Evolutionary conservation across 2,113 vertebrate genomes (phyloP).

Genomic region (Beaufortia kweichowensis): DNA sequence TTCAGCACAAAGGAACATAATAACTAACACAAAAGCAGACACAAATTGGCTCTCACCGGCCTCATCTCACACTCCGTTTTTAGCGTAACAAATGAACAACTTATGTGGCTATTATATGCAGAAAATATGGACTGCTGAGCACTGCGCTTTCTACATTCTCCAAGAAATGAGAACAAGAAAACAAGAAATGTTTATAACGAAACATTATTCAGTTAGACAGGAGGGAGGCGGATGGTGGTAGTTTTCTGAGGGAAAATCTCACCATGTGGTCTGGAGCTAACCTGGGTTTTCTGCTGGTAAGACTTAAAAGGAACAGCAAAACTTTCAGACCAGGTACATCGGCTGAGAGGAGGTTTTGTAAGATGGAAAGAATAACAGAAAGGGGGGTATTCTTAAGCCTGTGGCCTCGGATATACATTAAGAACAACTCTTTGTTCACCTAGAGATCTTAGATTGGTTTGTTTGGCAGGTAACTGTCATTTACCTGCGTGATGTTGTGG

Average conservation of each 20-base stretch:
- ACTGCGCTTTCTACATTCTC: constrained; percentile 61
- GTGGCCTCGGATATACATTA: constrained; percentile 32
- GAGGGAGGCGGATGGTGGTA: constrained; percentile 44
- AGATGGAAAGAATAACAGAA: constrained; percentile 14
- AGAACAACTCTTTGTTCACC: constrained; percentile 13
- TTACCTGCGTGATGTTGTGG: background rate
- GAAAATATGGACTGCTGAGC: constrained; percentile 67
- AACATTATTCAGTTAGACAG: constrained; percentile 69
- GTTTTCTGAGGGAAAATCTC: constrained; percentile 34
- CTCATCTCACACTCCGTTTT: constrained; percentile 48
- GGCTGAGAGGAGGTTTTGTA: constrained; percentile 43
- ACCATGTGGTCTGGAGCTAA: constrained; percentile 53
- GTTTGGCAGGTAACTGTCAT: constrained; percentile 34
- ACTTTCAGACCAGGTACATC: constrained; percentile 29
- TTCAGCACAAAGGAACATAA: constrained; percentile 28
- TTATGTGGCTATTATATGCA: constrained; percentile 53
- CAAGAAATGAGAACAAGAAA: too few relatives aligned
- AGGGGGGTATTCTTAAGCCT: constrained; percentile 16
- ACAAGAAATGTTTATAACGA: constrained; percentile 64
- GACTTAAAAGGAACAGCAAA: constrained; percentile 47
- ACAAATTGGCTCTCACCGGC: constrained; percentile 49
- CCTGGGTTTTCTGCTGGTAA: constrained; percentile 38
- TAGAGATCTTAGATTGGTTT: constrained; percentile 5
- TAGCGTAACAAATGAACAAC: constrained; percentile 61
- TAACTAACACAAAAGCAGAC: constrained; percentile 4